Percentiles rank a stretch among this genome's conserved stretches.
phyloP scores from a whole-genome alignment of 35 echinoderm and acorn worm species.

The Apostichopus californicus region DNA sequence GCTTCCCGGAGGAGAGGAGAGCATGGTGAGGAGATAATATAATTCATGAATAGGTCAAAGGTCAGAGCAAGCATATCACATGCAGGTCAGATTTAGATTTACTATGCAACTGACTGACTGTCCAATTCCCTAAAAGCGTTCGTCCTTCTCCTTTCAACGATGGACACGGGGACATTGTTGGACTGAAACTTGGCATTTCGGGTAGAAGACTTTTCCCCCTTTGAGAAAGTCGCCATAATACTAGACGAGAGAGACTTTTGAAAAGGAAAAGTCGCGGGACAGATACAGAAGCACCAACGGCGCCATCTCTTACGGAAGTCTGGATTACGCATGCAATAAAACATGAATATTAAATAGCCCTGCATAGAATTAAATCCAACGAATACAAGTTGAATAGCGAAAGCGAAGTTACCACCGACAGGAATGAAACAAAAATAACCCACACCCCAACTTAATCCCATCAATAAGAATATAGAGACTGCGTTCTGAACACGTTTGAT shows the following conservation, averaged over 20 bases:
- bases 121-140: too few relatives aligned
- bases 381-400: conserved; percentile 33
- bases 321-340: conserved; percentile 54
- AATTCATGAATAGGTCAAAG: too few relatives aligned
- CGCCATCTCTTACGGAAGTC: conserved; percentile 45
- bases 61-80: too few relatives aligned
- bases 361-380: conserved; percentile 50
- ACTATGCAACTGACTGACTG: too few relatives aligned
- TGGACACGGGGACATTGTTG: neutral
- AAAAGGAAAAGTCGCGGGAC: neutral
- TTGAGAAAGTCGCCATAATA: neutral
- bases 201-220: too few relatives aligned
- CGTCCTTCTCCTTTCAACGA: neutral
- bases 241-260: neutral
- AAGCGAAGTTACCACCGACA: neutral
- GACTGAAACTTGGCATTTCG: neutral
- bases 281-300: conserved; percentile 42
- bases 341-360: conserved; percentile 52
- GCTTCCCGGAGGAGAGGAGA: too few relatives aligned
- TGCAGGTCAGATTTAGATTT: too few relatives aligned
- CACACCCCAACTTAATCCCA: conserved; percentile 52
- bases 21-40: too few relatives aligned
- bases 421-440: conserved; percentile 45
- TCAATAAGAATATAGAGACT: conserved; percentile 36
- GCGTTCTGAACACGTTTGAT: conserved; percentile 37